Base-by-base conservation (phyloP, 2,113 vertebrate genomes). In the Nicator chloris region DNA sequence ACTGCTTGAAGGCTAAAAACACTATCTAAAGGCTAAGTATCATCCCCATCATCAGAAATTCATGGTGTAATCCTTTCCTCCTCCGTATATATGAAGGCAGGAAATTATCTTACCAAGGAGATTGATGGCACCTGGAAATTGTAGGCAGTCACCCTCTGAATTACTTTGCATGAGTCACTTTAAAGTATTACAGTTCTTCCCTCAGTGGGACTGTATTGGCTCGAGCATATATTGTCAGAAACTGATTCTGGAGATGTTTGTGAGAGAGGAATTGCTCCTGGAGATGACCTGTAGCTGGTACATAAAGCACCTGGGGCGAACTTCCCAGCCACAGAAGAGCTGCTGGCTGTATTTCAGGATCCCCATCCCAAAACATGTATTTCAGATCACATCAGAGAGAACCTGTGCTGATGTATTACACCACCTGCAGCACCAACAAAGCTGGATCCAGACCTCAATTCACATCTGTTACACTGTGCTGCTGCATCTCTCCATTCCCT, bases 91-190 rank as follows among this genome's bases (percentile, higher is more conserved):
- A 59, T 24, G 63, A 87, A 80, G 68, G 68, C 84, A 96, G 94
- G 90, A 95, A 94, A 96, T 95, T 93, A 96, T 88, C 50, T 82
- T 95, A 85, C 45, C 31, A 28, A 44, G 71, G 50, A 95, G 92
- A 96, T 35, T 95, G 87, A 96, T 93, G 85, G 51, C 51, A 71
- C 18, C 84, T 94, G 93, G 94, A 94, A 95, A 96, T 83, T 83
- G 71, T 59, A 81, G 82, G 93, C 82, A 94, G 90, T 56, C 71
- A 92, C 75, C 71, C 71, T 94, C 82, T 66, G 72, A 94, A 90
- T 91, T 87, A 90, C 76, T 40, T 49, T 68, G 79, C 44, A 93
- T 96, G 95, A 96, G 82, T 96, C 96, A 96, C 79, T 90, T 60
- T 3, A 64, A 87, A 87, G 60, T 35, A 39, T 83, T 56, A 21